Evolutionary conservation across 2,797 vertebrate species (phyloP).

Genomic region (Cyclura pinguis): DNA sequence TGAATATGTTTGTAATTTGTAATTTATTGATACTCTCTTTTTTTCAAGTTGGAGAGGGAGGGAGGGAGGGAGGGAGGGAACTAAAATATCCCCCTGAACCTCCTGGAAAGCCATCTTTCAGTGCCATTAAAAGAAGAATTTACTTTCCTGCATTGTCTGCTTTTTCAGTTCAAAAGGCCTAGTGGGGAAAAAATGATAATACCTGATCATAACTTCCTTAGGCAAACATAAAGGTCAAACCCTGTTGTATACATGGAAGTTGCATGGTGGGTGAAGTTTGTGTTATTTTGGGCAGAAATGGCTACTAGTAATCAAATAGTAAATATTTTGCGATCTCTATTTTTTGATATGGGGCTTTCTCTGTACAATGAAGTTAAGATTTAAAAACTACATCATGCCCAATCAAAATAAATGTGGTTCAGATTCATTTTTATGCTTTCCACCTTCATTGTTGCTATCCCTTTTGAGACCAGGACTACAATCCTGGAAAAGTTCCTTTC

Average conservation of each 20-base stretch:
- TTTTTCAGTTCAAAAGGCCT: background rate
- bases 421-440: too few species aligned
- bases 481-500: too few species aligned
- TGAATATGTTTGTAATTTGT: background rate
- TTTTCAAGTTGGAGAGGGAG: background rate
- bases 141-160: background rate
- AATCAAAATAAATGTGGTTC: too few species aligned
- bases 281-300: background rate
- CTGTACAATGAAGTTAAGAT: background rate
- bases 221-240: background rate
- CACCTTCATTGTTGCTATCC: too few species aligned
- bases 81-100: too few species aligned
- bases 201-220: background rate
- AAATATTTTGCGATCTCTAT: background rate
- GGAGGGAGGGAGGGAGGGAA: background rate
- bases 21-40: background rate
- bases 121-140: background rate
- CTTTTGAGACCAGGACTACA: too few species aligned
- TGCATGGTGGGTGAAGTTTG: background rate
- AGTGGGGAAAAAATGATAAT: background rate
- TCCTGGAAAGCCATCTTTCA: background rate
- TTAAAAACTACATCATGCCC: background rate
- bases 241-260: background rate
- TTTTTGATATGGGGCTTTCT: background rate
- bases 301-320: background rate